Percentiles rank a stretch among this genome's conserved stretches.
phyloP scores from a whole-genome alignment of 2,113 vertebrate genomes.

The Sclerurus mexicanus region DNA sequence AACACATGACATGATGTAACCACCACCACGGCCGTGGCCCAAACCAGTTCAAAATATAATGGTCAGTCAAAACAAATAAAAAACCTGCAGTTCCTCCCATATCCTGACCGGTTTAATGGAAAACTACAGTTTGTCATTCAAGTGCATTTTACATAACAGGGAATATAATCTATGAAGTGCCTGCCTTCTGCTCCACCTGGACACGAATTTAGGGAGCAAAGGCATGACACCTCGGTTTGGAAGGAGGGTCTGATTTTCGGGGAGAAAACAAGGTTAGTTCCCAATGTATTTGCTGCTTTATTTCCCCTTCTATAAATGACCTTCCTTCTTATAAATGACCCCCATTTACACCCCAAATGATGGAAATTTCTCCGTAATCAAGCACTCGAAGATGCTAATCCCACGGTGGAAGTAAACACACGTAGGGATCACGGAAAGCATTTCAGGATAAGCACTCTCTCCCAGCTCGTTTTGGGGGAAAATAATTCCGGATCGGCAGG shows the following conservation, averaged over 20 bases:
- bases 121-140: conserved; percentile 55
- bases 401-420: conserved; percentile 17
- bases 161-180: background rate
- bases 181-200: background rate
- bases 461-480: background rate
- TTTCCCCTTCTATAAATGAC: background rate
- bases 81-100: conserved; percentile 50
- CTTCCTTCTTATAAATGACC: background rate
- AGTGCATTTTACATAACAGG: conserved; percentile 47
- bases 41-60: conserved; percentile 49
- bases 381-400: background rate
- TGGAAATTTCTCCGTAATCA: background rate
- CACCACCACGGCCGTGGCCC: conserved; percentile 41
- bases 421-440: background rate
- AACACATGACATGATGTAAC: conserved; percentile 79
- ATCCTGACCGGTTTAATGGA: conserved; percentile 44
- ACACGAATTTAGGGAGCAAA: background rate
- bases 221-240: background rate
- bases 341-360: background rate
- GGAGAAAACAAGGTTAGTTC: background rate
- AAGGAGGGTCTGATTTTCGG: background rate
- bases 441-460: background rate
- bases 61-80: conserved; percentile 46
- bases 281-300: background rate
- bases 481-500: background rate